A percentile compares a stretch with the other conserved stretches of the same genome.
Conservation (phyloP, 2,113 vertebrate species). For the Sialia sialis region DNA sequence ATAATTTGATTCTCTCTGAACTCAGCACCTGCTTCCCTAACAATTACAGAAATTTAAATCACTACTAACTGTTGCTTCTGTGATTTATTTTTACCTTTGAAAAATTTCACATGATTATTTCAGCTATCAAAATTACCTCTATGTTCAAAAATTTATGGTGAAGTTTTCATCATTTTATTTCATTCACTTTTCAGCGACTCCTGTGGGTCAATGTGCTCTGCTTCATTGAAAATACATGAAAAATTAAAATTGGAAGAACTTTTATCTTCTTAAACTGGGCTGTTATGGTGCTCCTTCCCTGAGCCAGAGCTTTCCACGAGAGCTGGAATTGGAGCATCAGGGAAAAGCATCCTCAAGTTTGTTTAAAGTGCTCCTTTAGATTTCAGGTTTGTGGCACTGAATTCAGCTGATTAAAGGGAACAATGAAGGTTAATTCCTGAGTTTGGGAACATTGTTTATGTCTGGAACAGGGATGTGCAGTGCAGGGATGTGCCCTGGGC, state of each 20-base stretch:
- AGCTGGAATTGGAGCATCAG: not conserved
- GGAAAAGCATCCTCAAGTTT: not conserved
- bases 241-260: not conserved
- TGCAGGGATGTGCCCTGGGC: not conserved
- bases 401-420: not conserved
- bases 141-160: not conserved
- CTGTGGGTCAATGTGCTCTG: not conserved
- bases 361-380: not conserved
- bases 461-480: not conserved
- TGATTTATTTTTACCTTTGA: not conserved
- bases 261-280: not conserved
- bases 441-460: accelerated
- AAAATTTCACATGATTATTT: not conserved
- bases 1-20: not conserved
- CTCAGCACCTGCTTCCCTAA: not conserved
- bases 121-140: not conserved
- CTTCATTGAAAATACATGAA: accelerated
- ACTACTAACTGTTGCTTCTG: accelerated
- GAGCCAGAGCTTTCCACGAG: not conserved
- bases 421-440: not conserved
- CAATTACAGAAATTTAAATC: not conserved
- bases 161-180: not conserved
- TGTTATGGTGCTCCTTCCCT: not conserved
- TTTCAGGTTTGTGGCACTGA: not conserved
- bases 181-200: not conserved